Evolutionary conservation across 2,113 vertebrate genomes (phyloP).

Genomic region (Neomonachus schauinslandi): DNA sequence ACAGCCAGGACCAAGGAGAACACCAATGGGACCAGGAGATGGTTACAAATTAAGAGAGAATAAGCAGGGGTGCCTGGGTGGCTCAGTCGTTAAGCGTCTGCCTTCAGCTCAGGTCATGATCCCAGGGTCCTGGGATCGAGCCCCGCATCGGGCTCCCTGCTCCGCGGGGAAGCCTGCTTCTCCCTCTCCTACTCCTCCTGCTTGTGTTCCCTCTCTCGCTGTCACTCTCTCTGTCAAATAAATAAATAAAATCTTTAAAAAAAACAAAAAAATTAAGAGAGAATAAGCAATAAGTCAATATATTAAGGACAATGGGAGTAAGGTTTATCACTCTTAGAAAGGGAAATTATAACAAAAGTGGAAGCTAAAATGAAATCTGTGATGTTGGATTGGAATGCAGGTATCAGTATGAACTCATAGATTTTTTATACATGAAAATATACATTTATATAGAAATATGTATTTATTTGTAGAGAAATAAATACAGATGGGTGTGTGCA

Average conservation of each 20-base stretch:
- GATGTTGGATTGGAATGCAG: neutral
- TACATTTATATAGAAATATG: neutral
- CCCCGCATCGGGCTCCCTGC: too few species aligned
- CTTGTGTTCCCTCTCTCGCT: too few species aligned
- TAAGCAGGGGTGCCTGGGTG: neutral
- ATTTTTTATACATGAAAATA: neutral
- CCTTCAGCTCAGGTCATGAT: too few species aligned
- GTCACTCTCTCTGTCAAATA: too few species aligned
- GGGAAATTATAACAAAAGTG: neutral
- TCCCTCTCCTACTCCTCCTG: too few species aligned
- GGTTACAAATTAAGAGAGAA: neutral
- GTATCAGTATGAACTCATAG: neutral
- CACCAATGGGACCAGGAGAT: neutral
- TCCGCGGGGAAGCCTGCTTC: too few species aligned
- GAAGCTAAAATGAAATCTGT: neutral
- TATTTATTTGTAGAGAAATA: neutral
- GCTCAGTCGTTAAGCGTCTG: too few species aligned
- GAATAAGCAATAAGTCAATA: neutral
- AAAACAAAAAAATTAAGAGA: neutral
- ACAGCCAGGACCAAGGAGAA: neutral
- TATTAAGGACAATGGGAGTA: neutral
- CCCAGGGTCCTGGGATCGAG: too few species aligned
- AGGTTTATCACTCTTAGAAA: neutral
- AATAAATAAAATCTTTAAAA: too few species aligned
- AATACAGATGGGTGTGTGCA: neutral